Evolutionary conservation across 1,140 invertebrate genomes (phyloP).

Genomic region (Drosophila oshimai): DNA sequence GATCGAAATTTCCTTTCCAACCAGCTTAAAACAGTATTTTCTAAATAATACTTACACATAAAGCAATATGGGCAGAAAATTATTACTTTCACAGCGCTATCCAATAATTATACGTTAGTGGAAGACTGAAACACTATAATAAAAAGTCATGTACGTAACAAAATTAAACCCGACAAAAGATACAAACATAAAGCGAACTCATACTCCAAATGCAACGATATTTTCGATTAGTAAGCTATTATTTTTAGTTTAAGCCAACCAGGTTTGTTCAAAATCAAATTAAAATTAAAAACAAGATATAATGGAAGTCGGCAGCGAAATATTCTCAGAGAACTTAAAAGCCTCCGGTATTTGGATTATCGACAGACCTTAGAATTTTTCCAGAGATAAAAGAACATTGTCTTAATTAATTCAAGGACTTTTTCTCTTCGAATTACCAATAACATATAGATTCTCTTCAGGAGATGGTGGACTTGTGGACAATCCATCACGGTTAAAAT

Average conservation of each 20-base stretch:
- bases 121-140: constrained; percentile 35
- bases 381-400: too few relatives aligned
- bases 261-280: not conserved
- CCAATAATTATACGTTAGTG: constrained; percentile 40
- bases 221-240: not conserved
- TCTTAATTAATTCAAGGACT: too few relatives aligned
- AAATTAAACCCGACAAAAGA: not conserved
- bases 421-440: too few relatives aligned
- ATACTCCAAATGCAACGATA: not conserved
- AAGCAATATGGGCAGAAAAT: constrained; percentile 28
- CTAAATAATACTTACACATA: constrained; percentile 20
- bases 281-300: too few relatives aligned
- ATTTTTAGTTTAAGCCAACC: not conserved
- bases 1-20: constrained; percentile 2
- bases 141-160: constrained; percentile 33
- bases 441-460: too few relatives aligned
- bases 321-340: too few relatives aligned
- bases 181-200: not conserved
- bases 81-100: constrained; percentile 38
- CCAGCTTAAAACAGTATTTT: constrained; percentile 28
- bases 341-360: too few relatives aligned
- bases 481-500: too few relatives aligned
- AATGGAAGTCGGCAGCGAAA: too few relatives aligned
- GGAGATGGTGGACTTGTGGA: too few relatives aligned
- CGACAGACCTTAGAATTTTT: too few relatives aligned